phyloP scores from a whole-genome alignment of 2,113 vertebrate genomes.

The Campylomormyrus numenius region DNA sequence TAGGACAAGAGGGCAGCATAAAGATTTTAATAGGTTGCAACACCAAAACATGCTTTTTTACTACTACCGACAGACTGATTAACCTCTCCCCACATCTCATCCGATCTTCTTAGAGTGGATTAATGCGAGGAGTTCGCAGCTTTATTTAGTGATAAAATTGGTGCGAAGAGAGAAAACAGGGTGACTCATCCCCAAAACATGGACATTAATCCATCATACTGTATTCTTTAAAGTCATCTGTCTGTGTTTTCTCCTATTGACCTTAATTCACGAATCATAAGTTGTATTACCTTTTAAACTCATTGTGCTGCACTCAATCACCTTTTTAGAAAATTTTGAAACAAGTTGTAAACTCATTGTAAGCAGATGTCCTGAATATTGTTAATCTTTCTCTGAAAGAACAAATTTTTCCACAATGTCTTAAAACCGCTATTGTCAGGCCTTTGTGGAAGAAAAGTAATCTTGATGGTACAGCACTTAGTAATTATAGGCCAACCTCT shows the following conservation, averaged over 20 bases:
- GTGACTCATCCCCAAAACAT: too few species aligned
- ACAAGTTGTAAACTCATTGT: background rate
- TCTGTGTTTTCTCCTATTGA: background rate
- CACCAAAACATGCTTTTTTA: background rate
- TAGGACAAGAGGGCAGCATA: background rate
- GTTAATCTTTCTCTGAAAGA: background rate
- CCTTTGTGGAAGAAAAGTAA: background rate
- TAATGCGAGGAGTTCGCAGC: background rate
- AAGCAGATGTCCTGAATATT: background rate
- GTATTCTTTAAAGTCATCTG: background rate
- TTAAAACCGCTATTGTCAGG: background rate
- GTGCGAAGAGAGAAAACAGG: background rate
- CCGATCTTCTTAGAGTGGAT: background rate
- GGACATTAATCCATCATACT: background rate
- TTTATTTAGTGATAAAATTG: background rate
- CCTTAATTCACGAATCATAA: background rate
- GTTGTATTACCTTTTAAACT: background rate
- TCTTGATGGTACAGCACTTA: background rate
- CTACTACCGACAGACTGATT: background rate
- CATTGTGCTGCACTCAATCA: background rate
- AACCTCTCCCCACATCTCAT: background rate
- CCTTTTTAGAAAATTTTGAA: background rate
- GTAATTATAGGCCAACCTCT: background rate
- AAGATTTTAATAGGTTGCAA: background rate
- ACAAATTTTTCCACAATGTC: background rate